Evolutionary conservation across 2,797 vertebrate species (phyloP).

Genomic region (Rhinichthys osculus): DNA sequence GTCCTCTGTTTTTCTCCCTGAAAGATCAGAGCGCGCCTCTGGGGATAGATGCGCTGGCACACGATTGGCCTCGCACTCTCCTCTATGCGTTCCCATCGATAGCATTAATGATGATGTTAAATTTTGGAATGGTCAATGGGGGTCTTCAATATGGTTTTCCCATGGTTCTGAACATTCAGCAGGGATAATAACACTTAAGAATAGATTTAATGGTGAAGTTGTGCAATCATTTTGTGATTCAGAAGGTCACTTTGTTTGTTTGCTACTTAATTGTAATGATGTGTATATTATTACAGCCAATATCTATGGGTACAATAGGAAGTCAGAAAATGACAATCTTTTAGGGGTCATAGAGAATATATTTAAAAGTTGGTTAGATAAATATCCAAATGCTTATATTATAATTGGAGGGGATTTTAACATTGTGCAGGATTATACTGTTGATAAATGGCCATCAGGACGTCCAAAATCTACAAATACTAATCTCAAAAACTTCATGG

Average conservation of each 20-base stretch:
- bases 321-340: neutral
- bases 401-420: too few species aligned
- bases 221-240: neutral
- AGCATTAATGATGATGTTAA: neutral
- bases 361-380: neutral
- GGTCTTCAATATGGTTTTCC: neutral
- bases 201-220: neutral
- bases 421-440: too few species aligned
- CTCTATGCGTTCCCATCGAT: too few species aligned
- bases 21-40: too few species aligned
- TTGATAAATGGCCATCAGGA: too few species aligned
- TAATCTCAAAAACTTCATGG: neutral
- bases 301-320: slow-evolving; percentile 17
- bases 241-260: neutral
- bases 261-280: neutral
- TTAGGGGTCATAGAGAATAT: neutral
- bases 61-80: too few species aligned
- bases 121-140: neutral
- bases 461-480: neutral
- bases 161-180: neutral
- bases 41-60: too few species aligned
- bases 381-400: too few species aligned
- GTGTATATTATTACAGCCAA: neutral
- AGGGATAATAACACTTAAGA: slow-evolving; percentile 1
- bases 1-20: too few species aligned